These are phyloP conservation scores for Leptestheria dahalacensis DNA, from an alignment of 1,140 invertebrate genomes.

Conservation along the genomic window DNA sequence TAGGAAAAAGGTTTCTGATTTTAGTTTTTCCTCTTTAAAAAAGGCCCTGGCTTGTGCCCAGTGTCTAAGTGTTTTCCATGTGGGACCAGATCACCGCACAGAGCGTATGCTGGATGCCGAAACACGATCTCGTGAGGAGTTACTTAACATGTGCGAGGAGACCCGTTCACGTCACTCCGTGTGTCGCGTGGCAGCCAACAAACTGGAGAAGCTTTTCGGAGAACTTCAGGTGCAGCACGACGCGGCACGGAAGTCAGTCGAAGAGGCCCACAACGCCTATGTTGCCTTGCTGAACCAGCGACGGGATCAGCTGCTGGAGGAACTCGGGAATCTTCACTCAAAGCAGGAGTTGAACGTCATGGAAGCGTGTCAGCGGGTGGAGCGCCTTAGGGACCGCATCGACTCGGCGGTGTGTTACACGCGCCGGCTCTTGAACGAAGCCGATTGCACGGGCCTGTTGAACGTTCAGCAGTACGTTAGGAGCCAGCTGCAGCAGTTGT, in stretches of 20 bases:
- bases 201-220: conserved; percentile 57
- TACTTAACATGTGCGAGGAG: conserved; percentile 52
- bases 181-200: conserved; percentile 54
- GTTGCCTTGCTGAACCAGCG: conserved; percentile 64
- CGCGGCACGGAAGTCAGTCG: conserved; percentile 64
- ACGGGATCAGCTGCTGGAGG: conserved; percentile 52
- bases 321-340: conserved; percentile 63
- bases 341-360: conserved; percentile 65
- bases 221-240: conserved; percentile 72
- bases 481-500: conserved; percentile 54
- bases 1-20: neutral
- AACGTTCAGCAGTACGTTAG: conserved; percentile 59
- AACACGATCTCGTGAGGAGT: conserved; percentile 52
- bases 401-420: conserved; percentile 73
- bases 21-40: neutral
- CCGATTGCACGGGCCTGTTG: conserved; percentile 65
- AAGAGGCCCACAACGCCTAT: conserved; percentile 62
- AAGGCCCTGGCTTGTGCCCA: conserved; percentile 58
- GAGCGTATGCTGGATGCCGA: conserved; percentile 59
- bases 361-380: conserved; percentile 49
- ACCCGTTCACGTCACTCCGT: conserved; percentile 51
- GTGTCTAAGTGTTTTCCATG: conserved; percentile 61
- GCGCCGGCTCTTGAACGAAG: conserved; percentile 55
- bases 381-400: conserved; percentile 61
- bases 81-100: conserved; percentile 58